These are phyloP conservation scores for Mareca penelope DNA, from an alignment of 2,797 vertebrate species.

Conservation along the genomic window DNA sequence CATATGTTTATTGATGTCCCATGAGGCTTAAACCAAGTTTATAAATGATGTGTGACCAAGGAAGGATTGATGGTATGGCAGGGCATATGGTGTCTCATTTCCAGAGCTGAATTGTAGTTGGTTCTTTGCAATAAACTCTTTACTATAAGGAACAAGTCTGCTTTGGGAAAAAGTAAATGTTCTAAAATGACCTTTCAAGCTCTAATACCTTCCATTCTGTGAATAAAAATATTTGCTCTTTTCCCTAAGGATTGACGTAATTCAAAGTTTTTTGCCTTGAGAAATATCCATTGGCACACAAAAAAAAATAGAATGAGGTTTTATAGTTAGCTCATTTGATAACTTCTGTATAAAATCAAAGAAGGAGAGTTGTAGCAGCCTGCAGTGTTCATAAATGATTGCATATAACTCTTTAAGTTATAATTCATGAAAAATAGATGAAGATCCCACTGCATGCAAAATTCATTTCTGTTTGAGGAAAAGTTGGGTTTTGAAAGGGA, in stretches of 20 bases:
- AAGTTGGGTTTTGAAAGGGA: slow-evolving; percentile 36
- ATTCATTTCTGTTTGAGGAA: slow-evolving; percentile 52
- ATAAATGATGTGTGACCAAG: background rate
- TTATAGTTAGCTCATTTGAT: slow-evolving; percentile 9
- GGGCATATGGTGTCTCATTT: slow-evolving; percentile 4
- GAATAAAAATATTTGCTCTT: slow-evolving; percentile 42
- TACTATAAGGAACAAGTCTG: slow-evolving; percentile 2
- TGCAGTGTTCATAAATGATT: slow-evolving; percentile 34
- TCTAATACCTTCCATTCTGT: slow-evolving; percentile 7
- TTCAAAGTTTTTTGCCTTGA: slow-evolving; percentile 30
- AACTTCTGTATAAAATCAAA: background rate
- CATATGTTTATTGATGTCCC: background rate
- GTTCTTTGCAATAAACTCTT: slow-evolving; percentile 31
- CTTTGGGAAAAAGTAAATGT: slow-evolving; percentile 20
- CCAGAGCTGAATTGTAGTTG: background rate
- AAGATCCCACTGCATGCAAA: slow-evolving; percentile 35
- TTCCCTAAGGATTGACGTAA: slow-evolving; percentile 17
- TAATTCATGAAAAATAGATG: slow-evolving; percentile 52
- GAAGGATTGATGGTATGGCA: background rate
- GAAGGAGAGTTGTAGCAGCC: background rate
- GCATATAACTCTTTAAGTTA: slow-evolving; percentile 24
- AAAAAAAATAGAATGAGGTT: background rate
- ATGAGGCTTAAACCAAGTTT: slow-evolving; percentile 38
- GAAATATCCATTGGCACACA: background rate
- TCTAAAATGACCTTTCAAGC: slow-evolving; percentile 47